Evolutionary conservation across 2,888 invertebrate species (phyloP), one percentile per base, ranked within the genome.

Genomic region (Candidula unifasciata): DNA sequence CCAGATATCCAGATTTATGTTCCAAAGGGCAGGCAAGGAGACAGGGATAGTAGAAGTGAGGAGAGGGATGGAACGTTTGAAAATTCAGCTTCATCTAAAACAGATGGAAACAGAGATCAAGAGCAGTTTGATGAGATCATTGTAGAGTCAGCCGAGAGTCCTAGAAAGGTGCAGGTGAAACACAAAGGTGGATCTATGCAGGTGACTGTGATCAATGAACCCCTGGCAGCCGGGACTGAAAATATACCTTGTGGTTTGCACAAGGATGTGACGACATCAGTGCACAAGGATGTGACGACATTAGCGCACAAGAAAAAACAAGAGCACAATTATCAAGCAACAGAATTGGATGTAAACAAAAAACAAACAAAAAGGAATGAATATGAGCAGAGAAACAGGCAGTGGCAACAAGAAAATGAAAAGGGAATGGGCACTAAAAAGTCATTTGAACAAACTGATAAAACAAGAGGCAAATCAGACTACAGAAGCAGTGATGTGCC

Each of bases 1-100:
- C 80, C 80, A 18, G 84, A 91, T 73, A 89, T 92, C 27, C 90
- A 89, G 80, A 88, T 89, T 44, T 92, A 92, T 88, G 89, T 91
- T 24, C 92, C 92, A 5, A 91, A 89, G 84, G 90, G 88, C 1
- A 88, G 89, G 30, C 80, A 90, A 6, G 78, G 88, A 30, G 90
- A 91, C 86, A 83, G 78, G 68, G 84, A 85, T 33, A 79, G 33
- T 10, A 83, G 82, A 64, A 83, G 81, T 35, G 81, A 85, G 52
- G 85, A 83, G 57, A 83, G 74, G 13, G 83, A 82, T 3, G 24
- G 30, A 30, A 37, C 54, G n/a, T 35, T 27, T 54, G 77, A 71
- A 44, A 21, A 66, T 10, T 8, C 30, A 33, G n/a, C 54, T 30
- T n/a, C 44, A 13, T 10, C 44, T 1, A 60, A 80, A 33, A 69